Conservation (phyloP, 2,797 vertebrate species). For the Oceanodroma leucorhoa region DNA sequence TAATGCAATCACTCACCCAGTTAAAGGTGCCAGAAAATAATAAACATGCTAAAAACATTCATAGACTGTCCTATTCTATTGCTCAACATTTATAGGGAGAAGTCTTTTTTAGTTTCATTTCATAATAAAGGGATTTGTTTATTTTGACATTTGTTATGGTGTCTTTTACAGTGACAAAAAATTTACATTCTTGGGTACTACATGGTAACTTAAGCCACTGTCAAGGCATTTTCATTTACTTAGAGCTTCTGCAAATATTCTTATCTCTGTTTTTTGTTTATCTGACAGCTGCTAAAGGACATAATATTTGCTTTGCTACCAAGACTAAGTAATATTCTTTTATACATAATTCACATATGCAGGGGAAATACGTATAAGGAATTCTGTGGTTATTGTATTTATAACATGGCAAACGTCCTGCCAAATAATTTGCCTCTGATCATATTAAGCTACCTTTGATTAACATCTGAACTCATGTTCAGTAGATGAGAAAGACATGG, state of each 20-base stretch:
- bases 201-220: neutral
- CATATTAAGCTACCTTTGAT: neutral
- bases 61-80: neutral
- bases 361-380: neutral
- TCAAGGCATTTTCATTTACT: neutral
- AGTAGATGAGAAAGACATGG: neutral
- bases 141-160: neutral
- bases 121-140: neutral
- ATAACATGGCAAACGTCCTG: neutral
- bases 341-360: neutral
- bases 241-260: neutral
- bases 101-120: neutral
- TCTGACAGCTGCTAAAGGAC: neutral
- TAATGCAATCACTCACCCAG: slow-evolving; percentile 55
- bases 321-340: neutral
- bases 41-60: neutral
- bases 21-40: neutral
- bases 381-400: neutral
- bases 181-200: neutral
- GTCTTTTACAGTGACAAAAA: neutral
- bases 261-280: neutral
- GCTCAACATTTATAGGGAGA: neutral
- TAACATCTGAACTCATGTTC: neutral
- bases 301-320: neutral
- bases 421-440: neutral